These are phyloP conservation scores for Mylabris phalerata DNA, from an alignment of 1,140 invertebrate species.

Conservation along the genomic window DNA sequence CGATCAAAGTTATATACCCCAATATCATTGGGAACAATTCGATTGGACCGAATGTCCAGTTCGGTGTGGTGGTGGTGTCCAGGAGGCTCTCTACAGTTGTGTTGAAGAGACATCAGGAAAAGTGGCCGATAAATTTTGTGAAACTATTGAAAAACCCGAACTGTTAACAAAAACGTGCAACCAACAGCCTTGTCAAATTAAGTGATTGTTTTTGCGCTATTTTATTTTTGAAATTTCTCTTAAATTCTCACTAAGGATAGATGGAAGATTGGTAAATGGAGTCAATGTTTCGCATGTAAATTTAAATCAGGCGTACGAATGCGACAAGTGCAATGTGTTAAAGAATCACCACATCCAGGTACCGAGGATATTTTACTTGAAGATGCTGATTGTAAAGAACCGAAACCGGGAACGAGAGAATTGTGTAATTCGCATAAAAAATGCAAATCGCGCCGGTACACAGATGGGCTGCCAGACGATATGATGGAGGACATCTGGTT, in stretches of 20 bases:
- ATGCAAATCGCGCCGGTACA: slow-evolving; percentile 34
- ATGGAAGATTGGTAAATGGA: slow-evolving; percentile 49
- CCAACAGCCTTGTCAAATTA: slow-evolving; percentile 41
- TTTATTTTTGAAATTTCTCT: background rate
- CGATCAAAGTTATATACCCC: slow-evolving; percentile 36
- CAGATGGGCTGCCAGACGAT: slow-evolving; percentile 18
- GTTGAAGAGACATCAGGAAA: slow-evolving; percentile 44
- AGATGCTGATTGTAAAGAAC: slow-evolving; percentile 40
- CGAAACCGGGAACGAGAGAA: slow-evolving; percentile 36
- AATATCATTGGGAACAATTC: slow-evolving; percentile 47
- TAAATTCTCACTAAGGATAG: slow-evolving; percentile 23
- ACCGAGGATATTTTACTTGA: slow-evolving; percentile 44
- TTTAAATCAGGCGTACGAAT: slow-evolving; percentile 40
- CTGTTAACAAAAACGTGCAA: slow-evolving; percentile 43
- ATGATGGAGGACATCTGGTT: slow-evolving; percentile 29
- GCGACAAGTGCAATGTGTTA: slow-evolving; percentile 45
- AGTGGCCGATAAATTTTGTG: slow-evolving; percentile 43
- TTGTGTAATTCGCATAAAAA: slow-evolving; percentile 39
- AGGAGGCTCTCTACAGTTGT: slow-evolving; percentile 42
- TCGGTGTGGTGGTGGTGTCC: slow-evolving; percentile 44
- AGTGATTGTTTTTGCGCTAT: slow-evolving; percentile 27
- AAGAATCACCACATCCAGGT: slow-evolving; percentile 38
- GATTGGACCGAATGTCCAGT: slow-evolving; percentile 44
- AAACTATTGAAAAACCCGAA: slow-evolving; percentile 36
- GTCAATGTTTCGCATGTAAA: slow-evolving; percentile 45